A percentile compares a stretch with the other conserved stretches of the same genome.
These are phyloP conservation scores for Drosophila grimshawi DNA, from an alignment of 1,140 invertebrate species.

Conservation along the genomic window DNA sequence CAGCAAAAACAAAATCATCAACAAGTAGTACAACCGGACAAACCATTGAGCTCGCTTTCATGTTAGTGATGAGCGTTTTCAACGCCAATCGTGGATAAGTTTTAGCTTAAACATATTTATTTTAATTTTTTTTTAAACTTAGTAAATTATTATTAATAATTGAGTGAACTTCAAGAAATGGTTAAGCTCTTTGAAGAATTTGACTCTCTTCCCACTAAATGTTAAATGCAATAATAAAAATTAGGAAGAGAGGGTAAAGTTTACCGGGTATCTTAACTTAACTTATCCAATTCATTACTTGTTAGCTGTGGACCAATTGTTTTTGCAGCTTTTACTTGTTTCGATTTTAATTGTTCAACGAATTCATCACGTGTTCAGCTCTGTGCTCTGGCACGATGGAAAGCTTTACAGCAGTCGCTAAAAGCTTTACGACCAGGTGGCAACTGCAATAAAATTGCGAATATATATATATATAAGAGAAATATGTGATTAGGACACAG, in stretches of 20 bases:
- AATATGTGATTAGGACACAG: conserved; percentile 75
- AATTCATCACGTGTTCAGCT: conserved; percentile 1
- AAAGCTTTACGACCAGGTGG: conserved; percentile 38
- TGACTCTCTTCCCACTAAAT: too few species aligned
- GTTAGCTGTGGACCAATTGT: neutral
- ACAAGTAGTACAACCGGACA: conserved; percentile 33
- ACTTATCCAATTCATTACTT: too few species aligned
- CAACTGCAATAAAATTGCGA: conserved; percentile 49
- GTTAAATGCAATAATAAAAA: too few species aligned
- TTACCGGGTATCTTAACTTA: too few species aligned
- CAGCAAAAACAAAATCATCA: conserved; percentile 39
- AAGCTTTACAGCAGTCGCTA: conserved; percentile 36
- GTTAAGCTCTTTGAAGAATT: too few species aligned
- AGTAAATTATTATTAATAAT: neutral
- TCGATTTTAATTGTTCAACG: neutral
- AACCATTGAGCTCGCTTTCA: neutral
- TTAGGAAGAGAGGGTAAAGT: too few species aligned
- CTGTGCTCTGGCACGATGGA: neutral
- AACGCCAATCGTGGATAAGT: conserved; percentile 10
- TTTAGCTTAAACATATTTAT: conserved; percentile 1
- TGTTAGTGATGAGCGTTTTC: conserved; percentile 32
- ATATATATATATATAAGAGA: conserved; percentile 42
- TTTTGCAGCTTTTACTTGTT: neutral
- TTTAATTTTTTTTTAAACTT: neutral
- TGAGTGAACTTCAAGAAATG: neutral